Percentiles rank a stretch among this genome's conserved stretches.
These are phyloP conservation scores for Chelidonichthys spinosus DNA, from an alignment of 2,797 vertebrate species.

Conservation along the genomic window DNA sequence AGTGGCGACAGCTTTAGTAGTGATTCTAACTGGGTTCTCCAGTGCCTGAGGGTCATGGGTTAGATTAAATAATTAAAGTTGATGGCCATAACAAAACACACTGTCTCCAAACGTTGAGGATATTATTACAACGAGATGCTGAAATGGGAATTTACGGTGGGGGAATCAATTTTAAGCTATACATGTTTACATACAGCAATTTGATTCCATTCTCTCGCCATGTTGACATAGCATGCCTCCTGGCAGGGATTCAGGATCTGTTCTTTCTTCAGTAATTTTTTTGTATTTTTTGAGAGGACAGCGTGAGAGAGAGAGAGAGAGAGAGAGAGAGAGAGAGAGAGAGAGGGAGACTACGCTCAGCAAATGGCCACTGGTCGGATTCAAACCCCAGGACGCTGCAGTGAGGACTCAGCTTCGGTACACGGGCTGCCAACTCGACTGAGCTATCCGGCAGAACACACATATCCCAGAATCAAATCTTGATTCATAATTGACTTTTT, in stretches of 20 bases:
- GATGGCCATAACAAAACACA: neutral
- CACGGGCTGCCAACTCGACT: too few species aligned
- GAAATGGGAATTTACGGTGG: neutral
- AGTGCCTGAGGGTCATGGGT: neutral
- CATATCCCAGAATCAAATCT: neutral
- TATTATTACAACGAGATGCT: neutral
- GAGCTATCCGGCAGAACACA: too few species aligned
- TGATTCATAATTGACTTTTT: neutral
- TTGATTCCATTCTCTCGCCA: neutral
- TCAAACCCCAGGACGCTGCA: too few species aligned
- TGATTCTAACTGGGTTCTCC: neutral
- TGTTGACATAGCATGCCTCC: neutral
- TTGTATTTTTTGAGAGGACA: too few species aligned
- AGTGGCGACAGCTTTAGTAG: neutral
- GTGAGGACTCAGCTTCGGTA: too few species aligned
- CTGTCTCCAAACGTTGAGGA: neutral
- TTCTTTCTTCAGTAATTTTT: too few species aligned
- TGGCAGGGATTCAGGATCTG: neutral
- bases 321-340: too few species aligned
- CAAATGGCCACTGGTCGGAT: too few species aligned
- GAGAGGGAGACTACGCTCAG: too few species aligned
- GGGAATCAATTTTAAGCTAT: too few species aligned
- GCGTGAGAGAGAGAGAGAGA: too few species aligned
- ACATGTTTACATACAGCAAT: neutral
- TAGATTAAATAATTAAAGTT: conserved; percentile 1